Evolutionary conservation across 1,140 invertebrate genomes (phyloP).

Genomic region (Pristionchus pacificus): DNA sequence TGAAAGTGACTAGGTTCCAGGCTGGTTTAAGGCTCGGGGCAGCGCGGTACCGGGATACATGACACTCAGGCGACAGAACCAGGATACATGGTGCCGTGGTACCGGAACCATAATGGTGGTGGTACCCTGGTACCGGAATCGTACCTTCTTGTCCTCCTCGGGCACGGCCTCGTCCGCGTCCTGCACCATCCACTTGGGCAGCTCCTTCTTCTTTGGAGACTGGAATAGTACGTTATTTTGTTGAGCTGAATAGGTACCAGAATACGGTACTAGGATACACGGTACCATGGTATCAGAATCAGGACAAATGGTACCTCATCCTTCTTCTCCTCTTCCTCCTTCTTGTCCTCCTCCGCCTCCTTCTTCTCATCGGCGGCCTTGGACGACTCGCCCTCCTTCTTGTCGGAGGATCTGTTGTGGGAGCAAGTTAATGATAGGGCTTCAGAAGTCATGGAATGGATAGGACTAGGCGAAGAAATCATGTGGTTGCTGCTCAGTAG

Average conservation of each 20-base stretch:
- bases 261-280: too few species aligned
- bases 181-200: conserved; percentile 36
- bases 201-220: conserved; percentile 31
- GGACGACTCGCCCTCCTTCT: background rate
- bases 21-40: too few species aligned
- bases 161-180: conserved; percentile 28
- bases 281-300: background rate
- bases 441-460: too few species aligned
- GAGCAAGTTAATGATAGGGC: too few species aligned
- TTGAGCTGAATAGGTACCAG: too few species aligned
- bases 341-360: conserved; percentile 12
- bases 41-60: too few species aligned
- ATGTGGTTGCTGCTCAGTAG: too few species aligned
- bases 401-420: too few species aligned
- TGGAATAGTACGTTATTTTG: background rate
- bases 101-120: background rate
- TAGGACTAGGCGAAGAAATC: too few species aligned
- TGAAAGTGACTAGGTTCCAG: background rate
- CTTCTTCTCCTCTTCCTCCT: conserved; percentile 17
- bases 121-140: background rate
- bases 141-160: conserved; percentile 11
- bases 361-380: conserved; percentile 9
- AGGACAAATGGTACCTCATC: background rate
- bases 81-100: background rate
- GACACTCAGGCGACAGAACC: too few species aligned